Evolutionary conservation across 1,140 invertebrate genomes (phyloP), one percentile per base, ranked within the genome.

Genomic region (Achatina immaculata): DNA sequence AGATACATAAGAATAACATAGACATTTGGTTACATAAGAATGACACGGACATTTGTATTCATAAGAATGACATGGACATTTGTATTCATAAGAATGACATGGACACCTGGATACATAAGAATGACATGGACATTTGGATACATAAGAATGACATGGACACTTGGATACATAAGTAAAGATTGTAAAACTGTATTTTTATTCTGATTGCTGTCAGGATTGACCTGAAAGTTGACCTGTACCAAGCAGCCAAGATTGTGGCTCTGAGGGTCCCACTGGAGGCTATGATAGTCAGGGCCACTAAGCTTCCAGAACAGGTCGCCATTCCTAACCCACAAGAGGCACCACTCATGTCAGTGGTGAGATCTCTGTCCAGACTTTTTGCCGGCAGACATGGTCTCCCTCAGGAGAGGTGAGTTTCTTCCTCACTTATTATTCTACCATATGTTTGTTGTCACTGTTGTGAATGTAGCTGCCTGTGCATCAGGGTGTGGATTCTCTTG

Each of bases 221-320:
- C 90, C 93, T 99, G 38, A 93, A 95, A 14, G 97, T 99, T 94
- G 92, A 95, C 83, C 93, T 95, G 0, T 85, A 93, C 88, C 93
- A 89, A 16, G 98, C 97, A 0, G 95, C 96, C 0, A 93, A 94
- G 6, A 94, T 99, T 78, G 94, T 96, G 0, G 95, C 96, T 9
- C 91, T 99, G 0, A 93, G 97, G 81, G 97, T 97, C 0, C 95
- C 95, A 0, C 89, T 99, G 2, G 98, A 99, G 92, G 93, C 94
- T 82, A 91, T 99, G 0, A 94, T 99, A 0, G 93, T 97, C 7
- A 91, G 94, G 68, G 94, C 95, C 0, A 94, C 96, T 6, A 92
- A 94, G 75, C 93, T 96, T 82, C 97, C 98, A 0, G 95, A 96
- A 86, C 84, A 82, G 21, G 83, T 91, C 0, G 77, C 77, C 11